phyloP scores from a whole-genome alignment of 2,113 vertebrate genomes.

The Proterorhinus semilunaris region DNA sequence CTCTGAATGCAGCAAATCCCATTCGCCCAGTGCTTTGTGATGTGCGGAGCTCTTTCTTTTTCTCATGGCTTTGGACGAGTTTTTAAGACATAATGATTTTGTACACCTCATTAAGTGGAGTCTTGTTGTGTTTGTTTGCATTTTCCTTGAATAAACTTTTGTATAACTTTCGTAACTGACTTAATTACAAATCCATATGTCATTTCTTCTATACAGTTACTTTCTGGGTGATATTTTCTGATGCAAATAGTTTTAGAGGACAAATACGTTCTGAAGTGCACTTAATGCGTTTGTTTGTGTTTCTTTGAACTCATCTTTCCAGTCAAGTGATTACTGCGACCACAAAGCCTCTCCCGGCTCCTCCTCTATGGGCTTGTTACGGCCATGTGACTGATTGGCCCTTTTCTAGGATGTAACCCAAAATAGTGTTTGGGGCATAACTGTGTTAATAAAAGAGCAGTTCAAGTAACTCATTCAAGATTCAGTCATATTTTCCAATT shows the following conservation, averaged over 20 bases:
- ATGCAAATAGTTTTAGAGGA: not conserved
- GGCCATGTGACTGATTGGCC: no score
- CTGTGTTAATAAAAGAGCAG: no score
- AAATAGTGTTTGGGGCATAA: no score
- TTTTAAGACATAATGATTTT: constrained; percentile 28
- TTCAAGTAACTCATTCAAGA: no score
- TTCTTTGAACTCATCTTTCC: no score
- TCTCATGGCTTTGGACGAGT: constrained; percentile 13
- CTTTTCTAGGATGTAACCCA: no score
- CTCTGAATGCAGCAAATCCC: constrained; percentile 34
- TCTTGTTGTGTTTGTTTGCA: constrained; percentile 7
- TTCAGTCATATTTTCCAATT: no score
- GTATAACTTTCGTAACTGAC: constrained; percentile 1
- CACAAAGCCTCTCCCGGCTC: no score
- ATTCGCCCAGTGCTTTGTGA: constrained; percentile 25
- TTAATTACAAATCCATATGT: constrained; percentile 5
- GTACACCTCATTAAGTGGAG: constrained; percentile 22
- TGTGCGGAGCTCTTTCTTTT: constrained; percentile 7
- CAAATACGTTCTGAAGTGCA: not conserved
- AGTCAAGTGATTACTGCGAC: no score
- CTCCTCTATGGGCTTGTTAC: no score
- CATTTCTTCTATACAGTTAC: not conserved
- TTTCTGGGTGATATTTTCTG: not conserved
- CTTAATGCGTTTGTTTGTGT: no score
- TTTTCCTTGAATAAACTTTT: constrained; percentile 5